These are phyloP conservation scores for Cossypha dichroa DNA, from an alignment of 2,797 vertebrate genomes.

Conservation along the genomic window DNA sequence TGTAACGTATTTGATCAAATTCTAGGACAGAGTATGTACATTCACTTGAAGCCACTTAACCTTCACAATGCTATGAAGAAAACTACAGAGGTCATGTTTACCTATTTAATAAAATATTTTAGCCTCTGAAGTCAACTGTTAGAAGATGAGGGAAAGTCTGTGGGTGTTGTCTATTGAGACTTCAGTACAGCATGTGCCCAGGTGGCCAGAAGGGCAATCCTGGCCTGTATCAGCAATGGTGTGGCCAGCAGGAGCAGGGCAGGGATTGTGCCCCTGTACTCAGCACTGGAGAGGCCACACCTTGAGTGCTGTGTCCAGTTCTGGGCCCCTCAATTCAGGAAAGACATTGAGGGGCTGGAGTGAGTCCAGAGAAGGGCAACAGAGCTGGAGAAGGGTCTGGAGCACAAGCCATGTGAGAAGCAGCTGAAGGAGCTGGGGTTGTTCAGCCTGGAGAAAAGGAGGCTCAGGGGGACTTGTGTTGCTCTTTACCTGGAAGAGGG, in stretches of 20 bases:
- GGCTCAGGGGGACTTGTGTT: too few species aligned
- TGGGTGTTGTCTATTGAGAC: not conserved
- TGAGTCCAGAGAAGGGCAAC: fast-evolving
- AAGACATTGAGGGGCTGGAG: fast-evolving
- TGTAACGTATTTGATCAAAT: not conserved
- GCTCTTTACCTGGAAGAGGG: not conserved
- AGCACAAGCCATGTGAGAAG: not conserved
- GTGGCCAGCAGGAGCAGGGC: not conserved
- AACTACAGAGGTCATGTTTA: not conserved
- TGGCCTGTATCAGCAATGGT: not conserved
- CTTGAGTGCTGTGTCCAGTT: fast-evolving
- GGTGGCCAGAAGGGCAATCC: not conserved
- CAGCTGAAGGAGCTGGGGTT: not conserved
- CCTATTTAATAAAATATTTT: not conserved
- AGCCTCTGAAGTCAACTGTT: not conserved
- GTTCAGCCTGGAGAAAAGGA: not conserved
- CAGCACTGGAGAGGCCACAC: fast-evolving
- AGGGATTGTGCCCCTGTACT: fast-evolving
- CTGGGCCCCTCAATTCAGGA: fast-evolving
- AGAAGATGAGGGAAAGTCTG: not conserved
- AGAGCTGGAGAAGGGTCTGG: not conserved
- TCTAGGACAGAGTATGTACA: not conserved
- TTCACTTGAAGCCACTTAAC: not conserved
- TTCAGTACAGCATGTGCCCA: not conserved
- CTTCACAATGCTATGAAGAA: not conserved